Percentiles rank a stretch among this genome's conserved stretches.
Conservation (phyloP, 2,797 vertebrate species). For the Crocodylus rhombifer region DNA sequence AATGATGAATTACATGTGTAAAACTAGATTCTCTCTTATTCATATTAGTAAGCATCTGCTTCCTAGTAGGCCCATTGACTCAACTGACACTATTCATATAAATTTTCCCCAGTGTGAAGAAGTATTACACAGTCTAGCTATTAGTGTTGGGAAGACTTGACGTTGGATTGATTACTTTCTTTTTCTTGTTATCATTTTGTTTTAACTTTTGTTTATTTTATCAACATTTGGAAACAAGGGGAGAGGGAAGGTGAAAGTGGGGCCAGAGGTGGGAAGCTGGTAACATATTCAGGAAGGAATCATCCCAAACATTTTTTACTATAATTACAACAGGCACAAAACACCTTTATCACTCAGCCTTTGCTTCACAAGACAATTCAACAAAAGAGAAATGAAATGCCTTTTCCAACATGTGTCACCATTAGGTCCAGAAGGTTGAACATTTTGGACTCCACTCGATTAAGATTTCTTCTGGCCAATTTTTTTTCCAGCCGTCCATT, state of each 20-base stretch:
- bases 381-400: neutral
- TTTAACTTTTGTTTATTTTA: conserved; percentile 11
- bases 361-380: neutral
- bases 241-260: neutral
- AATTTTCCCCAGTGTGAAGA: neutral
- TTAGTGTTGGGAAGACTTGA: neutral
- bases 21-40: neutral
- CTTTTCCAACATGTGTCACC: neutral
- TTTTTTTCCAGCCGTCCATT: neutral
- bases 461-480: fast-evolving
- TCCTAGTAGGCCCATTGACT: neutral
- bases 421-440: conserved; percentile 3
- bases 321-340: neutral
- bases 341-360: neutral
- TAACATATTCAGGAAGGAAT: neutral
- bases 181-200: neutral
- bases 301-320: neutral
- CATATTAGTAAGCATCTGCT: neutral
- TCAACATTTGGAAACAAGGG: neutral
- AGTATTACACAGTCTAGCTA: conserved; percentile 11
- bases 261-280: neutral
- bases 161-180: conserved; percentile 3
- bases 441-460: fast-evolving
- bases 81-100: neutral
- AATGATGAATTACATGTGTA: fast-evolving